phyloP scores from a whole-genome alignment of 2,113 vertebrate species.

The Mus pahari region DNA sequence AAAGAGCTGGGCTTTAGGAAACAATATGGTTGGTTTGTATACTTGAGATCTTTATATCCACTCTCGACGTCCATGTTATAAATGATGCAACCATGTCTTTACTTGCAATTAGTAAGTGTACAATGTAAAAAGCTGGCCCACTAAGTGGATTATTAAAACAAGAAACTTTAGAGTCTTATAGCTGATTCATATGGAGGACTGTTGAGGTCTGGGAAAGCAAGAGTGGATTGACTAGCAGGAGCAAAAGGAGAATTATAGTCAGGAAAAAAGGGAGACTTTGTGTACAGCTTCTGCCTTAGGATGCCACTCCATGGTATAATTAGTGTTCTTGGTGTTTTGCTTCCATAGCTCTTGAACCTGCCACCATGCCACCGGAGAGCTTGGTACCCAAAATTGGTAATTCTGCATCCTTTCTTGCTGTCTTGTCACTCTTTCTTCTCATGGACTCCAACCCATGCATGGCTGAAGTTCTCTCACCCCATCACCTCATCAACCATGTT shows the following conservation, averaged over 20 bases:
- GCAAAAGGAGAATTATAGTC: not conserved
- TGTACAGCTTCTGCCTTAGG: not conserved
- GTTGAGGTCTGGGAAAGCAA: not conserved
- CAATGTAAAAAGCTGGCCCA: not conserved
- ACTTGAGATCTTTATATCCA: not conserved
- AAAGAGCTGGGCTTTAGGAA: not conserved
- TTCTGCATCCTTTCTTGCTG: not conserved
- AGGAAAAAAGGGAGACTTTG: not conserved
- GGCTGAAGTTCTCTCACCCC: not conserved
- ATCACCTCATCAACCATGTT: not conserved
- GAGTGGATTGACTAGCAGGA: not conserved
- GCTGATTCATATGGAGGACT: not conserved
- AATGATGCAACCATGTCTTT: not conserved
- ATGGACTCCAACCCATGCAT: not conserved
- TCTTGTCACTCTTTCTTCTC: not conserved
- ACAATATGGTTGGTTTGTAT: not conserved
- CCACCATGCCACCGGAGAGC: not conserved
- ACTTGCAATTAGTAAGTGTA: not conserved
- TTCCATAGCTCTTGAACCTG: slow-evolving; percentile 59
- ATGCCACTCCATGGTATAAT: not conserved
- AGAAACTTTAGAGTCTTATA: not conserved
- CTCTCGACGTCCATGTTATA: not conserved
- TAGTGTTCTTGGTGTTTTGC: slow-evolving; percentile 45
- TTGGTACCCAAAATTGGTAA: slow-evolving; percentile 62
- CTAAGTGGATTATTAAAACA: not conserved